Evolutionary conservation across 1,140 invertebrate species (phyloP).

Genomic region (Trichoplusia ni): DNA sequence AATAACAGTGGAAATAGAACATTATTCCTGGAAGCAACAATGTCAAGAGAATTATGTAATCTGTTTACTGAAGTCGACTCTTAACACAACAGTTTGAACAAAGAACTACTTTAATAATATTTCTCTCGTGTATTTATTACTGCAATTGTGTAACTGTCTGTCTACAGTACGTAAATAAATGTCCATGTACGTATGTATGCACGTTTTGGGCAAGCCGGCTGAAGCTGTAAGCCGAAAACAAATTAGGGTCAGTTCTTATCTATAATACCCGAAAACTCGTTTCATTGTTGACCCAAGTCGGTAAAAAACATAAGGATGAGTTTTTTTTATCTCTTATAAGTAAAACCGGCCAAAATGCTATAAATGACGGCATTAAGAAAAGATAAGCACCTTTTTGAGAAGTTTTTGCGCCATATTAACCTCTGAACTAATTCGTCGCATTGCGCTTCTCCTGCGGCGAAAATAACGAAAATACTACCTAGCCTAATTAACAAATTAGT

Average conservation of each 20-base stretch:
- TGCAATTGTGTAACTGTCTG: no score
- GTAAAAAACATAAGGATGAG: slow-evolving; percentile 1
- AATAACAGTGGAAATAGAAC: no score
- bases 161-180: background rate
- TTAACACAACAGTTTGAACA: no score
- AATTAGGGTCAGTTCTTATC: slow-evolving; percentile 16
- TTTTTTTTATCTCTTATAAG: slow-evolving; percentile 11
- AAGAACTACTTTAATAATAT: no score
- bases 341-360: background rate
- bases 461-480: background rate
- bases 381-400: background rate
- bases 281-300: slow-evolving; percentile 10
- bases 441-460: slow-evolving; percentile 6
- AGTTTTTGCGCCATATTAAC: background rate
- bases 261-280: background rate
- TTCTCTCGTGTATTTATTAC: no score
- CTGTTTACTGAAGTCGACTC: no score
- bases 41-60: no score
- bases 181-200: background rate
- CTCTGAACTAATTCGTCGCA: slow-evolving; percentile 1
- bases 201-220: background rate
- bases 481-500: no score
- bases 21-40: no score
- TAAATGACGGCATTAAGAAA: slow-evolving; percentile 3
- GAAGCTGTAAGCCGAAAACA: slow-evolving; percentile 5